A percentile compares a stretch with the other conserved stretches of the same genome.
phyloP scores from a whole-genome alignment of 2,113 vertebrate genomes.

The Turdus rufiventris region DNA sequence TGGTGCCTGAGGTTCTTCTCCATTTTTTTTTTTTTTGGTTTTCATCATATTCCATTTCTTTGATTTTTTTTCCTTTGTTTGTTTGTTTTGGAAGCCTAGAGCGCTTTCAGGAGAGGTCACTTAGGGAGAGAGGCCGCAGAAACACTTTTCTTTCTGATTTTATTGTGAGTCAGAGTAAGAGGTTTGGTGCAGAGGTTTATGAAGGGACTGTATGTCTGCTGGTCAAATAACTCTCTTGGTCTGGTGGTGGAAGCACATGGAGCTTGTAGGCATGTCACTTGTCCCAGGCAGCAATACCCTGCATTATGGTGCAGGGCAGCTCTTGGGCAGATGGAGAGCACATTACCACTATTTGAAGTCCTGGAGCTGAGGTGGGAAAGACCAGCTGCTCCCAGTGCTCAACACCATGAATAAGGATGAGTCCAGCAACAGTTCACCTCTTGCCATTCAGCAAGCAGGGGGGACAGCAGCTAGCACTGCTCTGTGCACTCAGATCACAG shows the following conservation, averaged over 20 bases:
- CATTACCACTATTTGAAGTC: not conserved
- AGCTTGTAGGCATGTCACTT: not conserved
- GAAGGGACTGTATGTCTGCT: not conserved
- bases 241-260: not conserved
- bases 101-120: not conserved
- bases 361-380: not conserved
- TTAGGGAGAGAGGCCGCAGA: not conserved
- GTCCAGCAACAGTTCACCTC: not conserved
- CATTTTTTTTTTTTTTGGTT: not conserved
- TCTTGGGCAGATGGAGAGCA: not conserved
- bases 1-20: slow-evolving; percentile 20
- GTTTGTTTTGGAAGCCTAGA: slow-evolving; percentile 1
- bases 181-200: not conserved
- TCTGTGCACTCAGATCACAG: not conserved
- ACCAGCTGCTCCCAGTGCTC: not conserved
- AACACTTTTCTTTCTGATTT: not conserved
- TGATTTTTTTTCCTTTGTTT: not conserved
- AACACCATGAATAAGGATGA: not conserved
- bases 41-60: slow-evolving; percentile 16
- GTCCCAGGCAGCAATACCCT: not conserved
- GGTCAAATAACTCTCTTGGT: not conserved
- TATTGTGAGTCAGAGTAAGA: not conserved
- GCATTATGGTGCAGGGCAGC: accelerated
- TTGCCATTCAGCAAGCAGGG: not conserved
- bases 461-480: not conserved